phyloP scores from a whole-genome alignment of 2,888 invertebrate genomes.

The Horisme vitalbata region DNA sequence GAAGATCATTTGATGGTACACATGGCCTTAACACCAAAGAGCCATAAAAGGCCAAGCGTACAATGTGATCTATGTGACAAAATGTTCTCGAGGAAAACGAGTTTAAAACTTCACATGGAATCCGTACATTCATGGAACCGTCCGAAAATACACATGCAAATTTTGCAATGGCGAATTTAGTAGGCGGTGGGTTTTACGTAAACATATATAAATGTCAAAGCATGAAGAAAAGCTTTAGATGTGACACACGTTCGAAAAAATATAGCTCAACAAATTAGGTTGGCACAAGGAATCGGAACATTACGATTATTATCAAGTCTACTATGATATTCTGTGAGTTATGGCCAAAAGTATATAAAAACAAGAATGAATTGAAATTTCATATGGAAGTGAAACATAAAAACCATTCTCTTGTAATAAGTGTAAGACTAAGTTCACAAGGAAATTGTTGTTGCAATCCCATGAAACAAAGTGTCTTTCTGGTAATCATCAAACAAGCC shows the following conservation, averaged over 20 bases:
- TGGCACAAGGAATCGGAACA: too few species aligned
- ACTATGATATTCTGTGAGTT: neutral
- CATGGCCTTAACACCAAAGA: neutral
- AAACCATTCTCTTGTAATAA: neutral
- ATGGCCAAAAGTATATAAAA: constrained; percentile 1
- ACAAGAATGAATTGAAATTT: neutral
- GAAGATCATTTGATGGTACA: neutral
- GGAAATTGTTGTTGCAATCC: neutral
- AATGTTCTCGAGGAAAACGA: neutral
- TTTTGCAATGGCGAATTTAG: neutral
- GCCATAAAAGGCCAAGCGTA: neutral
- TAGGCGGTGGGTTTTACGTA: neutral
- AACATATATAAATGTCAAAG: neutral
- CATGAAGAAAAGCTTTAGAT: neutral
- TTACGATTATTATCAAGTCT: too few species aligned
- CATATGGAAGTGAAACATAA: neutral
- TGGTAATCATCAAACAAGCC: too few species aligned
- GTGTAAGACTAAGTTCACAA: neutral
- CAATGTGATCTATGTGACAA: neutral
- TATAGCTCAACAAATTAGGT: too few species aligned
- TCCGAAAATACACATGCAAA: neutral
- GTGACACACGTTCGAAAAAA: too few species aligned
- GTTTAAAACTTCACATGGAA: neutral
- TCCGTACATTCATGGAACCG: neutral
- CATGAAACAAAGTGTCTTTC: constrained; percentile 1